Evolutionary conservation across 2,113 vertebrate genomes (phyloP), one percentile per base, ranked within the genome.

Genomic region (Engraulis encrasicolus): DNA sequence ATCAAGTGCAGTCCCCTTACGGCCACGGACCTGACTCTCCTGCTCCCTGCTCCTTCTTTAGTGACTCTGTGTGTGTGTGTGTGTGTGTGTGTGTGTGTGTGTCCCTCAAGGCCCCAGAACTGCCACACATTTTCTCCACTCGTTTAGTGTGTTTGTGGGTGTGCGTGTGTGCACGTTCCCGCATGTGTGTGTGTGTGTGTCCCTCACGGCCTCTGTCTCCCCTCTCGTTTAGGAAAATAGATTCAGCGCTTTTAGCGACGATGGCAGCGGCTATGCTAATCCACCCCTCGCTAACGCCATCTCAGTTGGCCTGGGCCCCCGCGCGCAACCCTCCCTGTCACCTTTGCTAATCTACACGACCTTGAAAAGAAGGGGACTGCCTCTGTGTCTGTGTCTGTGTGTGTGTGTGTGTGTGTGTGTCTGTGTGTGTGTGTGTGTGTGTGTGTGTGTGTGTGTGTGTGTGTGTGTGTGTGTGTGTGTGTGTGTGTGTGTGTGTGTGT

Each of bases 301-400:
- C 80, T 84, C 81, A 27, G 58, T 31, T 6, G 12, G n/a, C 58
- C 2, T 9, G 58, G 58, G 58, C n/a, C 58, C n/a, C 58, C n/a
- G 11, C 27, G 0, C 27, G 23, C 58, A 11, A 9, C n/a, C 12
- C 12, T 66, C 93, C 89, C 36, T 87, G 92, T 96, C 96, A 97
- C 96, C 97, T 98, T 96, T 96, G 94, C 95, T 96, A 97, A 98
- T 97, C 96, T 94, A 93, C 91, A 94, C 96, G 97, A 98, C 97
- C 98, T 98, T 97, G 96, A 93, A 91, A 94, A 94, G 95, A 94
- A 96, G 94, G 94, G 94, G 95, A 0, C n/a, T 14, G 58, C 14
- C n/a, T 14, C n/a, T 6, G 58, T 94, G 94, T 85, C 84, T 95
- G 96, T 95, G 95, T 45, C 40, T 45, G 4, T 45, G 40, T 45